Evolutionary conservation across 2,888 invertebrate genomes (phyloP), one percentile per base, ranked within the genome.

Genomic region (Euproctis similis): DNA sequence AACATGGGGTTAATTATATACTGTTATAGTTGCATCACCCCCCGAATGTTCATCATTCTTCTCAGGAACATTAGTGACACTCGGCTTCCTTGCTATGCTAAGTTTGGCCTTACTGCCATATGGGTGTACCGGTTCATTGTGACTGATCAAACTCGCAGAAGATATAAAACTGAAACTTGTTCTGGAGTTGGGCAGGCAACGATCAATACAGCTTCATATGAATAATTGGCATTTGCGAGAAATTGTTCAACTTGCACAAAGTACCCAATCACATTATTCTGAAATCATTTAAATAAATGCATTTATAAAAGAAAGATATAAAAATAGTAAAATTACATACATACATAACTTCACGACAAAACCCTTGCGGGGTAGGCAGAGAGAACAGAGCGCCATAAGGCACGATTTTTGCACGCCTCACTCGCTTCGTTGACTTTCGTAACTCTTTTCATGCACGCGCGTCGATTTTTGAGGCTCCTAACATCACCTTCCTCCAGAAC

Each of bases 141-240:
- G 86, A 11, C 86, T 85, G 28, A 89, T 82, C 21, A 93, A 85
- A 34, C 92, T 92, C 1, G 92, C 90, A 1, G 94, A 94, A 6
- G 94, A 94, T 35, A 96, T 86, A 52, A 95, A 87, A 95, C 89
- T n/a, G 94, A 93, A 7, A 98, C 90, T 80, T 98, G 98, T 62
- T 98, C 98, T 2, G 94, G 91, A 1, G 96, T 90, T 0, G 98
- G 98, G 59, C 96, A 96, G 6, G 91, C 95, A 3, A 97, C 92
- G 28, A 97, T 89, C 30, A 92, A 85, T 31, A 89, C 87, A 53
- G 95, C 94, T 59, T 98, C 97, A 14, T 89, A 86, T 0, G 89
- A 87, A 64, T 96, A 98, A 27, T 92, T 89, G 13, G 91, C 90
- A 38, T 86, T 87, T 1, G 88, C 74, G 7, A 97, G 76, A 10